A percentile compares a stretch with the other conserved stretches of the same genome.
Conservation (phyloP, 2,888 invertebrate species). For the Hirtodrosophila alboralis region DNA sequence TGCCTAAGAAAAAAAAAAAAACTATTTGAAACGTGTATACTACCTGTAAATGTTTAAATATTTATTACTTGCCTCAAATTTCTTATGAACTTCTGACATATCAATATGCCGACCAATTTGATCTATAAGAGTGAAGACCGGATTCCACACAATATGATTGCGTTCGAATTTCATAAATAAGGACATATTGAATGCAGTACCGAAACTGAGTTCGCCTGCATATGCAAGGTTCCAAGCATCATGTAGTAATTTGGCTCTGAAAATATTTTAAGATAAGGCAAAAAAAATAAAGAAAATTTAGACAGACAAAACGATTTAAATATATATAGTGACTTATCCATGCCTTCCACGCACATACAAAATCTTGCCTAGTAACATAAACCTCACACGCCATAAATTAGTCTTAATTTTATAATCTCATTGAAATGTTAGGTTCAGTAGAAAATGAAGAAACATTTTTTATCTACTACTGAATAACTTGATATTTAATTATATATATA, state of each 20-base stretch:
- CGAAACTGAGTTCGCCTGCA: constrained; percentile 90
- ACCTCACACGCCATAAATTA: too few species aligned
- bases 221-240: constrained; percentile 81
- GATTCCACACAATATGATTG: constrained; percentile 92
- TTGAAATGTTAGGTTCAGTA: too few species aligned
- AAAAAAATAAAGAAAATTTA: too few species aligned
- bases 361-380: too few species aligned
- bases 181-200: constrained; percentile 91
- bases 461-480: too few species aligned
- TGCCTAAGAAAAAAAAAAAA: constrained; percentile 84
- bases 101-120: constrained; percentile 91
- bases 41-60: neutral
- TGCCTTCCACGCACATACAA: too few species aligned
- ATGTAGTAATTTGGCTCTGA: constrained; percentile 74
- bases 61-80: constrained; percentile 87
- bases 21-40: too few species aligned
- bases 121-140: constrained; percentile 92
- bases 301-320: too few species aligned
- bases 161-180: constrained; percentile 89
- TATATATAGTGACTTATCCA: too few species aligned
- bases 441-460: too few species aligned
- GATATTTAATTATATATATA: too few species aligned
- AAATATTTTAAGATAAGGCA: constrained; percentile 6
- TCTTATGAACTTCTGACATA: constrained; percentile 87
- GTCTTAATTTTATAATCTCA: too few species aligned